phyloP scores from a whole-genome alignment of 2,113 vertebrate genomes.

The Embiotoca jacksoni region DNA sequence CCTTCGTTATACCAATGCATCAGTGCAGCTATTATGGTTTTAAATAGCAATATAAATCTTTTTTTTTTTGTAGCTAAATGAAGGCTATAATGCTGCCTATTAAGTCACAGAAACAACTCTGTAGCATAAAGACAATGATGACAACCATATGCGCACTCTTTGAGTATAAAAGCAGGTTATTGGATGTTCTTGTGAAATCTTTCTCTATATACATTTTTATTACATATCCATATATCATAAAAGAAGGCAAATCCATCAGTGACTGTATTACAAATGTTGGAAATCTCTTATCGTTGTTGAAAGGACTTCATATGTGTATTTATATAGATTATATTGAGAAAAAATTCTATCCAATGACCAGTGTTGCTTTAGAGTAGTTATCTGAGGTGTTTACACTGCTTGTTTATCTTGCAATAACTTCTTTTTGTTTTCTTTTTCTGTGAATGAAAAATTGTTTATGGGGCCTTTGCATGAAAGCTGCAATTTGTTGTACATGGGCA shows the following conservation, averaged over 20 bases:
- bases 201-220: slow-evolving; percentile 81
- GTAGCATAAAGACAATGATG: slow-evolving; percentile 85
- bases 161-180: slow-evolving; percentile 72
- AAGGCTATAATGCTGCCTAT: slow-evolving; percentile 82
- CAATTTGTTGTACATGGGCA: slow-evolving; percentile 85
- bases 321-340: slow-evolving; percentile 89
- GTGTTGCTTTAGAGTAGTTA: slow-evolving; percentile 87
- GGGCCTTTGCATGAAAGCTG: slow-evolving; percentile 89
- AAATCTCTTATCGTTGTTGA: slow-evolving; percentile 86
- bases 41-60: slow-evolving; percentile 84
- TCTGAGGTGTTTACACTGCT: slow-evolving; percentile 87
- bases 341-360: slow-evolving; percentile 86
- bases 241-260: slow-evolving; percentile 82
- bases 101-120: slow-evolving; percentile 78
- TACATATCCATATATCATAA: slow-evolving; percentile 81
- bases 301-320: slow-evolving; percentile 89
- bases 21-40: slow-evolving; percentile 82
- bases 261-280: slow-evolving; percentile 85
- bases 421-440: slow-evolving; percentile 78
- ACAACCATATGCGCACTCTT: slow-evolving; percentile 73
- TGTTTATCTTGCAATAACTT: slow-evolving; percentile 90
- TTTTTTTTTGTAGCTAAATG: slow-evolving; percentile 82
- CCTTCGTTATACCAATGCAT: slow-evolving; percentile 69
- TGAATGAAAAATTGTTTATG: slow-evolving; percentile 85
- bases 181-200: slow-evolving; percentile 76